phyloP scores from a whole-genome alignment of 2,797 vertebrate genomes.

The Adrianichthys oophorus region DNA sequence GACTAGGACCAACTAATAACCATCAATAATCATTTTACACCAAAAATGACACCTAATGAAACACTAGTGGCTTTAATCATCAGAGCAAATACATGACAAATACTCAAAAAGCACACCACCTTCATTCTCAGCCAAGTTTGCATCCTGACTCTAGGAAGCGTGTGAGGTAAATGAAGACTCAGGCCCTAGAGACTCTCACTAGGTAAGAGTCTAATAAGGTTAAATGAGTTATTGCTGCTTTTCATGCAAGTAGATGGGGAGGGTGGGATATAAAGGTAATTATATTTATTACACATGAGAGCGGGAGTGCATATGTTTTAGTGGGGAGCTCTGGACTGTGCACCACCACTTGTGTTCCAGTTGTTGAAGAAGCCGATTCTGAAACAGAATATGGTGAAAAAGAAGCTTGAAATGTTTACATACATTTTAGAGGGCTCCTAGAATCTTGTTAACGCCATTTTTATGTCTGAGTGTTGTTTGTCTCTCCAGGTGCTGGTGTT shows the following conservation, averaged over 20 bases:
- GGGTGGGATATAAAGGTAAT: slow-evolving; percentile 61
- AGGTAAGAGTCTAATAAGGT: slow-evolving; percentile 64
- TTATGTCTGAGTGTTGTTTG: no score
- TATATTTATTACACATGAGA: slow-evolving; percentile 60
- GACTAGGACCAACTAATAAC: no score
- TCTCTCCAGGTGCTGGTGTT: no score
- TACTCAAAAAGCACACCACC: not conserved
- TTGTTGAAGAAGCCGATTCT: not conserved
- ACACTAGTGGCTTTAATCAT: no score
- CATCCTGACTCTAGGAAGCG: slow-evolving; percentile 43
- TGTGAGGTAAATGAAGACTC: slow-evolving; percentile 52
- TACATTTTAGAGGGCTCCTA: no score
- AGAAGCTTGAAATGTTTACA: no score
- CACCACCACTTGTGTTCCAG: slow-evolving; percentile 25
- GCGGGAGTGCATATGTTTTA: slow-evolving; percentile 36
- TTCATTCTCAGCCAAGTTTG: slow-evolving; percentile 28
- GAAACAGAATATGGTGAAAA: no score
- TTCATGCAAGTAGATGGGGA: slow-evolving; percentile 55
- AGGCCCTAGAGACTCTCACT: slow-evolving; percentile 52
- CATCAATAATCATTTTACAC: no score
- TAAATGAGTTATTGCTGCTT: slow-evolving; percentile 66
- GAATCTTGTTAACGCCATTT: no score
- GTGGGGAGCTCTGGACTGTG: slow-evolving; percentile 46
- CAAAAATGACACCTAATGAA: no score
- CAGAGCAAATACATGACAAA: no score